phyloP scores from a whole-genome alignment of 1,140 invertebrate genomes.

The Drosophila novamexicana region DNA sequence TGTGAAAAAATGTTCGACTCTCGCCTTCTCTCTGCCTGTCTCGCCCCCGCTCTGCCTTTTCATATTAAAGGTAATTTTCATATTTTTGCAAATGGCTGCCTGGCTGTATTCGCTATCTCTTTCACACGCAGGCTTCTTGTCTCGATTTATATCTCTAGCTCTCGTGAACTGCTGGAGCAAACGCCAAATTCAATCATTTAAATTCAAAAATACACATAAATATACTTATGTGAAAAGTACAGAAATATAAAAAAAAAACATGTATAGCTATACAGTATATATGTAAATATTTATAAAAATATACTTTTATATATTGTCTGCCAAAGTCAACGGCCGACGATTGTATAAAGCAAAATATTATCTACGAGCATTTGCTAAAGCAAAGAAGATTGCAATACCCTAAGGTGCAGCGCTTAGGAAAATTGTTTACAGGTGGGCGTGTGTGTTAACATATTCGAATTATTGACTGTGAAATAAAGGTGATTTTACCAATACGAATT shows the following conservation, averaged over 20 bases:
- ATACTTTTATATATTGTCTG: conserved; percentile 11
- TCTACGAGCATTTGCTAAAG: not conserved
- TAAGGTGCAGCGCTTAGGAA: conserved; percentile 9
- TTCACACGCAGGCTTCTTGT: not conserved
- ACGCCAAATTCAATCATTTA: conserved; percentile 77
- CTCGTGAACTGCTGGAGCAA: conserved; percentile 28
- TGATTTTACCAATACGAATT: not conserved
- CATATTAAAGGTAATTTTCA: conserved; percentile 80
- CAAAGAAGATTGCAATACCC: conserved; percentile 20
- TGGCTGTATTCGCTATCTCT: conserved; percentile 14
- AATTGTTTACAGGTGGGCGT: not conserved
- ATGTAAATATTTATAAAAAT: conserved; percentile 9
- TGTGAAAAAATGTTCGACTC: conserved; percentile 43
- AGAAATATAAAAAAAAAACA: conserved; percentile 27
- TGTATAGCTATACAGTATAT: conserved; percentile 29
- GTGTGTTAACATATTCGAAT: not conserved
- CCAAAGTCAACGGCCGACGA: conserved; percentile 22
- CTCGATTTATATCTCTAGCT: conserved; percentile 23
- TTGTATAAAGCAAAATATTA: conserved; percentile 23
- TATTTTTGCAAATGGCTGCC: conserved; percentile 72
- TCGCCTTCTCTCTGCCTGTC: conserved; percentile 46
- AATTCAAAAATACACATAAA: conserved; percentile 76
- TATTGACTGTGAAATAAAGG: not conserved
- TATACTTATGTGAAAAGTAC: conserved; percentile 35
- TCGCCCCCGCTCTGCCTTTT: conserved; percentile 49